These are phyloP conservation scores for Athene cunicularia DNA, from an alignment of 2,113 vertebrate genomes.

Conservation along the genomic window DNA sequence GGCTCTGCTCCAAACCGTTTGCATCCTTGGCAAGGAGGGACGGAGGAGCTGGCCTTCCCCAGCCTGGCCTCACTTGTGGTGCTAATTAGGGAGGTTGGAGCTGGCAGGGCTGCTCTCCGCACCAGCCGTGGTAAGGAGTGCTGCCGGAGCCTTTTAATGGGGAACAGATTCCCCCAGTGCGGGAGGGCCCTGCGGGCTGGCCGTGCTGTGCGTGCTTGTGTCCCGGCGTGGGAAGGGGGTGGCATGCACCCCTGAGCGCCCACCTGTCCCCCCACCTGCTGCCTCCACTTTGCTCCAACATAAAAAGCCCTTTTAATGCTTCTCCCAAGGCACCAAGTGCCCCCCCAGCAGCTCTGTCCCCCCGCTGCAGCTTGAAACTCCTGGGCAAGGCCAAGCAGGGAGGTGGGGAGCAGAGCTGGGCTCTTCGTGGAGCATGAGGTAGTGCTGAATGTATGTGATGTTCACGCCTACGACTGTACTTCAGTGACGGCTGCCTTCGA, in stretches of 20 bases:
- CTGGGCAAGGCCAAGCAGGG: neutral
- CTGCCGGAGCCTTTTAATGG: neutral
- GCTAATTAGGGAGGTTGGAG: constrained; percentile 30
- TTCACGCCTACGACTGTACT: rapidly evolving
- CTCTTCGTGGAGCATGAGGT: rapidly evolving
- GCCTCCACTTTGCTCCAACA: neutral
- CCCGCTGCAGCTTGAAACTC: neutral
- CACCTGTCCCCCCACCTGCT: rapidly evolving
- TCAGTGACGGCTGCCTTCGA: rapidly evolving
- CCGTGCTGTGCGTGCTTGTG: neutral
- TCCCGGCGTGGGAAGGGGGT: neutral
- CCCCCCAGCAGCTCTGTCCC: rapidly evolving
- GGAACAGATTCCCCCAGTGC: neutral
- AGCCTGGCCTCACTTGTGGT: constrained; percentile 31
- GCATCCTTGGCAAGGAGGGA: constrained; percentile 45
- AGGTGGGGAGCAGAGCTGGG: neutral
- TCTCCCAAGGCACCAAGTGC: neutral
- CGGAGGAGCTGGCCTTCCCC: neutral
- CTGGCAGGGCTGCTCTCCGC: constrained; percentile 26
- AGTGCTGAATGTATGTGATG: neutral
- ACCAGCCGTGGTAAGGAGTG: neutral
- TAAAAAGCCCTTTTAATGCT: rapidly evolving
- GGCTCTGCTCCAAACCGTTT: neutral
- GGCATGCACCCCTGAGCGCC: rapidly evolving
- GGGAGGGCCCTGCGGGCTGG: neutral